Evolutionary conservation across 2,888 invertebrate genomes (phyloP), one percentile per base, ranked within the genome.

Genomic region (Megaustenia siamemsis): DNA sequence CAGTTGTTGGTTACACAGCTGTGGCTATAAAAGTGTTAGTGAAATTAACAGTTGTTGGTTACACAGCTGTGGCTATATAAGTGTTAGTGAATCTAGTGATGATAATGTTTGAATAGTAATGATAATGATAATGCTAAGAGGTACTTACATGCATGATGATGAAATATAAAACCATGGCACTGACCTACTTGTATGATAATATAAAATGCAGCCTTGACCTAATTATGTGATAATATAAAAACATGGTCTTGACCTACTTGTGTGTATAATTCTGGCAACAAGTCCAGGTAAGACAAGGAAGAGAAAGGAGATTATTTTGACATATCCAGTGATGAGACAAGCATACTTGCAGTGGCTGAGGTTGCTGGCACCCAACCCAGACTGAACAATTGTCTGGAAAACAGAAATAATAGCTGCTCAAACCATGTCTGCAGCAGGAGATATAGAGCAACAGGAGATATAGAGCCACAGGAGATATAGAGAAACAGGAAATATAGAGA

Each of bases 311-410:
- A 83, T n/a, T 3, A 83, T 69, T 40, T 83, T 83, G 69, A 38
- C 38, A 56, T 77, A 83, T 1, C 45, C 66, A 18, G 75, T 53
- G 3, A 77, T 35, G 10, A 83, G 24, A 45, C 83, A 83, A 10
- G 83, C 83, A 24, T 75, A 75, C 43, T 83, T 83, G 8, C 68
- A 77, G 15, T 83, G 76, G 53, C 49, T 32, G 56, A 83, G 77
- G 28, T 63, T 68, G 5, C n/a, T 45, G 10, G 77, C 83, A 0
- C 77, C 83, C 10, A 83, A 38, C 18, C 68, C 76, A 40, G 40
- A 56, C n/a, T 83, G 83, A 5, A 83, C 76, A 32, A 77, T 68
- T 28, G 53, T 24, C 83, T 82, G 76, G 24, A 66, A 43, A 3
- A 35, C 32, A 35, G 10, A 3, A n/a, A 68, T 68, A n/a, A n/a